These are phyloP conservation scores for Pilophorus perplexus DNA, from an alignment of 2,888 invertebrate species.

Conservation along the genomic window DNA sequence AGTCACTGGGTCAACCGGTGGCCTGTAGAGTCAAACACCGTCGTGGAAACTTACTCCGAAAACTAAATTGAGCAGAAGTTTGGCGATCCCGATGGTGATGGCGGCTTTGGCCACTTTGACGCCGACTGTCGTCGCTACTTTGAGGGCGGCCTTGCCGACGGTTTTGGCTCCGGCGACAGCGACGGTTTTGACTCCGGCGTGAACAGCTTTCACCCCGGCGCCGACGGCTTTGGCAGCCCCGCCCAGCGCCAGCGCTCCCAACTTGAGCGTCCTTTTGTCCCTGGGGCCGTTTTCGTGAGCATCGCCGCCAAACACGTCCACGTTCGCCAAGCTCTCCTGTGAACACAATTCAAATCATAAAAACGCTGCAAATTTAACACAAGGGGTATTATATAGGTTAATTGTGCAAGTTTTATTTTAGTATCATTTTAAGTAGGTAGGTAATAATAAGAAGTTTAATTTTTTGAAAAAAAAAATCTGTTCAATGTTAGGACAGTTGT, in stretches of 20 bases:
- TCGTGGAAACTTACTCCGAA: slow-evolving; percentile 49
- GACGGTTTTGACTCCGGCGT: slow-evolving; percentile 45
- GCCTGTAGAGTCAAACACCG: too few species aligned
- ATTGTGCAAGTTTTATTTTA: too few species aligned
- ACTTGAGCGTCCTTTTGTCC: slow-evolving; percentile 44
- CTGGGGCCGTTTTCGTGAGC: slow-evolving; percentile 37
- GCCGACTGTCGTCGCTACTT: slow-evolving; percentile 48
- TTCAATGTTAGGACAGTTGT: too few species aligned
- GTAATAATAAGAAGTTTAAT: too few species aligned
- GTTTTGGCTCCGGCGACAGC: slow-evolving; percentile 47
- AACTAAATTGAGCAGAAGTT: slow-evolving; percentile 49
- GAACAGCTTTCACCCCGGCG: slow-evolving; percentile 44
- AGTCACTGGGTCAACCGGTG: slow-evolving; percentile 27
- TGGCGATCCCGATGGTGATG: slow-evolving; percentile 49
- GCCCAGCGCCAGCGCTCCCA: slow-evolving; percentile 42
- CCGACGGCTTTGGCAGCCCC: slow-evolving; percentile 44
- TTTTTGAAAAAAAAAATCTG: too few species aligned
- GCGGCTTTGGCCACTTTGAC: slow-evolving; percentile 49
- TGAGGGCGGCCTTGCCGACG: slow-evolving; percentile 46
- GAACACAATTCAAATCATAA: background rate
- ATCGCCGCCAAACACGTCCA: slow-evolving; percentile 43
- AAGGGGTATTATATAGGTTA: too few species aligned
- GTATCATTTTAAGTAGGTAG: too few species aligned
- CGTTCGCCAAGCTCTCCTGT: slow-evolving; percentile 40
- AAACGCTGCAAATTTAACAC: too few species aligned